Conservation (phyloP, 1,140 invertebrate species). For the Bombus fervidus region DNA sequence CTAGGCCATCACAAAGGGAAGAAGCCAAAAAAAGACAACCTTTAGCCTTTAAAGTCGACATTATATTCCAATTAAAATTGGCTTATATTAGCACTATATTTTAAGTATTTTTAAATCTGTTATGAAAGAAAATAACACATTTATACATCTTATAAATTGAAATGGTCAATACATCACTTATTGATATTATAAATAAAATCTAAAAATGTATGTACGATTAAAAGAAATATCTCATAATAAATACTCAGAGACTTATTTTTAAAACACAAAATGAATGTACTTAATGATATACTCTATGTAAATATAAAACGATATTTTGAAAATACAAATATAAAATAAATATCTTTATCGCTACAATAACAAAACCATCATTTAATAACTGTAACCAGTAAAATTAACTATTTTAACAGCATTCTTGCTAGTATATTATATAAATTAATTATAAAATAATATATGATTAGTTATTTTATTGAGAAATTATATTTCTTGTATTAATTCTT, state of each 20-base stretch:
- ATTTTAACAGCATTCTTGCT: neutral
- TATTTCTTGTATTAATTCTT: neutral
- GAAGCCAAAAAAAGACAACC: slow-evolving; percentile 80
- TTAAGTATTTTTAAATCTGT: neutral
- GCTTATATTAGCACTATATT: neutral
- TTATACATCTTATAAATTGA: neutral
- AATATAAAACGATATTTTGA: too few relatives aligned
- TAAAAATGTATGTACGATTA: neutral
- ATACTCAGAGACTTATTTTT: neutral
- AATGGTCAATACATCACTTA: neutral
- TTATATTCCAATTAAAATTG: slow-evolving; percentile 44
- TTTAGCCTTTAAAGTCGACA: slow-evolving; percentile 71
- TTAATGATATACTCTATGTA: too few relatives aligned
- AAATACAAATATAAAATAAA: neutral
- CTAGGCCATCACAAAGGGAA: slow-evolving; percentile 84
- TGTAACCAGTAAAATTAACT: neutral
- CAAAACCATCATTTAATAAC: neutral
- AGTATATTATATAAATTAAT: neutral
- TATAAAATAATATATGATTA: neutral
- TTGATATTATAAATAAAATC: neutral
- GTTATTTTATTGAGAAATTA: neutral
- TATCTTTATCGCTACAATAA: neutral
- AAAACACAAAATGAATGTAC: neutral
- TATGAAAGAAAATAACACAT: neutral
- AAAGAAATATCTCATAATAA: neutral